A percentile compares a stretch with the other conserved stretches of the same genome.
Conservation (phyloP, 1,140 invertebrate genomes). For the Bursaphelenchus mucronatus region DNA sequence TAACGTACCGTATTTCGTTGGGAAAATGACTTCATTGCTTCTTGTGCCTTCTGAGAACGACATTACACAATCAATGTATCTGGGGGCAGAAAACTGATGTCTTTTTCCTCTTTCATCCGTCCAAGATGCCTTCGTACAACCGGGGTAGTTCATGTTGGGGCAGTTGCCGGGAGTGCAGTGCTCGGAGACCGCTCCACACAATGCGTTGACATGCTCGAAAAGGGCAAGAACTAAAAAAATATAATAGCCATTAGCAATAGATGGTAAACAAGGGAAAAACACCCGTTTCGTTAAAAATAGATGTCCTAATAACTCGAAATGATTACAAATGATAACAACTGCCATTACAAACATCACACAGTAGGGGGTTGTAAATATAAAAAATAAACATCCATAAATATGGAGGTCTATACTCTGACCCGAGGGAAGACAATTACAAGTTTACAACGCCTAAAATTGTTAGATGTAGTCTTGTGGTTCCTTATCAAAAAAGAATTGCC, state of each 20-base stretch:
- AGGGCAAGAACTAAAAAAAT: constrained; percentile 49
- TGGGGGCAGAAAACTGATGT: constrained; percentile 50
- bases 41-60: constrained; percentile 52
- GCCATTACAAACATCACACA: no score
- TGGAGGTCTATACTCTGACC: no score
- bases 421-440: no score
- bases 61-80: constrained; percentile 60
- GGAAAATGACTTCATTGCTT: constrained; percentile 56
- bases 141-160: constrained; percentile 50
- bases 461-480: no score
- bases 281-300: no score
- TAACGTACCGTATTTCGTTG: constrained; percentile 58
- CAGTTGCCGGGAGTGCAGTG: constrained; percentile 48
- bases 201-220: constrained; percentile 57
- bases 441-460: no score
- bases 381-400: no score
- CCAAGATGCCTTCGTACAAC: constrained; percentile 51
- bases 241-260: background rate
- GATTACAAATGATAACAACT: no score
- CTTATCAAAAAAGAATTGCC: no score
- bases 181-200: constrained; percentile 55
- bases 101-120: constrained; percentile 53
- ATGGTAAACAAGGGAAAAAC: no score
- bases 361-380: no score
- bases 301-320: no score